phyloP scores from a whole-genome alignment of 2,888 invertebrate species.

The Dasypogon diadema region DNA sequence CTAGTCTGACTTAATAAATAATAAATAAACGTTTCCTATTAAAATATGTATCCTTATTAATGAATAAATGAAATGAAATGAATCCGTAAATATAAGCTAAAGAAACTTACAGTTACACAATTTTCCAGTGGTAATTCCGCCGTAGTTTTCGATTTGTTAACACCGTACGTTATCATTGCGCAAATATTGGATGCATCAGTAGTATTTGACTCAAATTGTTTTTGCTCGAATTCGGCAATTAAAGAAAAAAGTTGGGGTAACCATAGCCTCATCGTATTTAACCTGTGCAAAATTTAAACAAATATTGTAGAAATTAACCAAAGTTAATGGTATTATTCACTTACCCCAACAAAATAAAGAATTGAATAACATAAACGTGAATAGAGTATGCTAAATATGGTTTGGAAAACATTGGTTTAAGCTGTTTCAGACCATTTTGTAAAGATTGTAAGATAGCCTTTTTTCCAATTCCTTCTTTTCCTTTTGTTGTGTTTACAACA shows the following conservation, averaged over 20 bases:
- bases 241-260: slow-evolving; percentile 87
- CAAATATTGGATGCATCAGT: slow-evolving; percentile 62
- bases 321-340: slow-evolving; percentile 57
- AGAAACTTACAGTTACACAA: slow-evolving; percentile 66
- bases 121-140: slow-evolving; percentile 57
- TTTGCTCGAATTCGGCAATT: slow-evolving; percentile 70
- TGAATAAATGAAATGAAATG: too few species aligned
- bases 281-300: slow-evolving; percentile 66
- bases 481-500: too few species aligned
- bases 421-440: slow-evolving; percentile 73
- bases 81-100: too few species aligned
- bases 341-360: slow-evolving; percentile 77
- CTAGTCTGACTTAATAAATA: too few species aligned
- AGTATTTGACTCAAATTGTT: slow-evolving; percentile 57
- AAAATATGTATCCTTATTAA: too few species aligned
- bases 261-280: slow-evolving; percentile 88
- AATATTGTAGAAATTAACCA: neutral
- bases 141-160: slow-evolving; percentile 62
- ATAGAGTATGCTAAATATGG: slow-evolving; percentile 74
- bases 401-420: slow-evolving; percentile 75
- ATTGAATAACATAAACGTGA: slow-evolving; percentile 75
- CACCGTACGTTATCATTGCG: slow-evolving; percentile 64
- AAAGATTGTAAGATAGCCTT: slow-evolving; percentile 61
- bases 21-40: too few species aligned
- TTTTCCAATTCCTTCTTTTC: neutral